Base-by-base conservation (phyloP, 2,113 vertebrate genomes). In the Leptobrachium leishanense region DNA sequence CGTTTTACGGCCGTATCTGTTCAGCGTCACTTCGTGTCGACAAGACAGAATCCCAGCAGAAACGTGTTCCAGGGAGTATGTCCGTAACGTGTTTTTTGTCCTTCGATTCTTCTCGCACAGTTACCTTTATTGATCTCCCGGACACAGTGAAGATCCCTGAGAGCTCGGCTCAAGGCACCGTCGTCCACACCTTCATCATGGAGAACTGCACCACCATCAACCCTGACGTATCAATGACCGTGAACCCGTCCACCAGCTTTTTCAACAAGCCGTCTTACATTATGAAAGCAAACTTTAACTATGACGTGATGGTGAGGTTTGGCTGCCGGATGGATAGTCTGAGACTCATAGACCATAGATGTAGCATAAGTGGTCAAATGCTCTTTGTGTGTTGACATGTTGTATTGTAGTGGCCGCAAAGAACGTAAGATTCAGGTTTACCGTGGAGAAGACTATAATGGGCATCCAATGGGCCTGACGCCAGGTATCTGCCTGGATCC, bases 191-290 rank as follows among this genome's bases (percentile, higher is more conserved):
- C 8, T 87, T 91, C 83, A 54, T 50, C 0, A 82, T 90, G 70
- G 85, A 85, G 77, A 92, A 90, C 73, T 85, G 84, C 74, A 84
- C 7, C 0, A 83, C 81, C 15, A 43, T 70, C 68, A 83, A 72
- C 31, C 85, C 86, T 46, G 78, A 57, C 0, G 6, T 91, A 70
- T 67, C 83, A 40, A 9, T 88, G 10, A 12, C 0, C 0, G 86
- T 88, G 15, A 39, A 20, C 43, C 87, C 88, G 2, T 2, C 66
- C 0, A 74, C 77, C 65, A 75, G 63, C 40, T 88, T 85, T 79
- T 90, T 90, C 82, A 89, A 89, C 81, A 50, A 41, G 11, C 85
- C 86, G 44, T 83, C 82, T 10, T 70, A 86, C 72, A 73, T 2
- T 0, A 59, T 0, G 31, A 7, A 9, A 2, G 7, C 65, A 1